Base-by-base conservation (phyloP, 2,888 invertebrate species). In the Dimorphilus gyrociliatus region DNA sequence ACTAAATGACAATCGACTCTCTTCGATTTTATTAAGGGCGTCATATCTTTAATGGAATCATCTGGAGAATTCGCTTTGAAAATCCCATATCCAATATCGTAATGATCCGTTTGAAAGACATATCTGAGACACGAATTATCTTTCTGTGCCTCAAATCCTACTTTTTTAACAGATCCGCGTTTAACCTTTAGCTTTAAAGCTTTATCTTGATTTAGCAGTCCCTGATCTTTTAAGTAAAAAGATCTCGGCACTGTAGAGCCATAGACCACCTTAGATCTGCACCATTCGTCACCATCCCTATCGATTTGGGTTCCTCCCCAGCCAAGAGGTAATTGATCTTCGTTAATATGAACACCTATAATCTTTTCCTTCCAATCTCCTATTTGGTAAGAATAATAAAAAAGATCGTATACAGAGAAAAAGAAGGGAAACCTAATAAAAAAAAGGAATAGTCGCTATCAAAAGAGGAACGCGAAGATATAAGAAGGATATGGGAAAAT, bases 71-170 rank as follows among this genome's bases (percentile, higher is more conserved):
- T n/a, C n/a, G n/a, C n/a, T n/a, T n/a, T n/a, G n/a, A n/a, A n/a
- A 28, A 88, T 72, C 12, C 78, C 74, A 61, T 86, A 88, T 51
- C 78, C 78, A 32, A 88, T 82, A 53, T 88, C 86, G 59, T 82
- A 79, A 34, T 72, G 76, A 44, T 81, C 79, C 0, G 81, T 76
- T 33, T 76, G 73, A 51, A 84, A 80, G 42, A 84, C 82, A 85
- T 85, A 88, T 46, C 85, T 85, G 34, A 40, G 50, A 65, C 17
- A 24, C 15, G 75, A 74, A 29, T 77, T 77, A 14, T 67, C 65
- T 30, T 76, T 73, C 1, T 67, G 66, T 16, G 77, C 73, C 16
- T 74, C 64, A 37, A 77, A 71, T 44, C 80, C 75, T 2, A 84
- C 63, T 28, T 71, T 68, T 35, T 81, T 65, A 49, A 78, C 79